Evolutionary conservation across 2,888 invertebrate species (phyloP).

Genomic region (Microctonus brassicae): DNA sequence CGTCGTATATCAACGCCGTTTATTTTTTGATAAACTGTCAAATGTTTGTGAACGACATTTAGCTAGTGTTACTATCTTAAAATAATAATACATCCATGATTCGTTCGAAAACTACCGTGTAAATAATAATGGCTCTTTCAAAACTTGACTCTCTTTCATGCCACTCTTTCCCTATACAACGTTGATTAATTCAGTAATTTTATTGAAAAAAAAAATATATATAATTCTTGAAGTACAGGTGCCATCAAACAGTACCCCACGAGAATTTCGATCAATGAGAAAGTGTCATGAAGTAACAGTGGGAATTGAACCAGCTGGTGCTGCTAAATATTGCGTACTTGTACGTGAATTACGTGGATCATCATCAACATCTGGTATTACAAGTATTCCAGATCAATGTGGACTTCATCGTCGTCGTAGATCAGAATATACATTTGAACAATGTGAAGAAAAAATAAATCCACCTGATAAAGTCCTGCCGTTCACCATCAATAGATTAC

Average conservation of each 20-base stretch:
- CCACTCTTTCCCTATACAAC: too few species aligned
- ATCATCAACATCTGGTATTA: constrained; percentile 49
- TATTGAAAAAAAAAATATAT: background rate
- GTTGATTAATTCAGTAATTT: background rate
- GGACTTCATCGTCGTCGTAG: constrained; percentile 59
- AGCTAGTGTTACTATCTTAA: too few species aligned
- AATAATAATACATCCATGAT: too few species aligned
- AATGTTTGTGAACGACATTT: too few species aligned
- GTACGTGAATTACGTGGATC: constrained; percentile 57
- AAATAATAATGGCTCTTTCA: too few species aligned
- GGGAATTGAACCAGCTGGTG: constrained; percentile 60
- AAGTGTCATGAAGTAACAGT: constrained; percentile 62
- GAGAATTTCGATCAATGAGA: constrained; percentile 56
- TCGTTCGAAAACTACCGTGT: too few species aligned
- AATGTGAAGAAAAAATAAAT: constrained; percentile 58
- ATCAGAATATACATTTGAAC: constrained; percentile 58
- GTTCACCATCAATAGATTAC: constrained; percentile 57
- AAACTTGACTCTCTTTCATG: too few species aligned
- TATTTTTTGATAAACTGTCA: too few species aligned
- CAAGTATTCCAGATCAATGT: constrained; percentile 59
- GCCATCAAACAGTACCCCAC: constrained; percentile 55
- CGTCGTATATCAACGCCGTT: too few species aligned
- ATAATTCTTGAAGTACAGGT: constrained; percentile 48
- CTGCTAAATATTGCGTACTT: constrained; percentile 61
- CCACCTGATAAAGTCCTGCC: constrained; percentile 55